Base-by-base conservation (phyloP, 2,888 invertebrate species). In the Epinotia brunnichana region DNA sequence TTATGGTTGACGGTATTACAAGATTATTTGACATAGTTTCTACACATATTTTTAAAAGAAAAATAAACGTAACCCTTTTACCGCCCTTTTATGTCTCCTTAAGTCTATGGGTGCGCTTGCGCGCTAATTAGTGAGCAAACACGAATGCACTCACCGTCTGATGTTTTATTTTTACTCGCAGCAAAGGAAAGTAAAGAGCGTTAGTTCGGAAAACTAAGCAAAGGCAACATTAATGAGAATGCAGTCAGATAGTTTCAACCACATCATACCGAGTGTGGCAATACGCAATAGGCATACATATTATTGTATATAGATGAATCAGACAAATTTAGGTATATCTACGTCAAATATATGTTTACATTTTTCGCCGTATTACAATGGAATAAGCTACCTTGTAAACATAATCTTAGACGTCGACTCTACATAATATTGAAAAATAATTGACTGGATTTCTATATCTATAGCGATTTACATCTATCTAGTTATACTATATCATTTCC, bases 41-140 rank as follows among this genome's bases (percentile, higher is more conserved):
- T 7, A 4, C 15, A 44, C 3, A 15, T 44, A 15, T 4, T 44
- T 1, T 35, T 4, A 3, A 48, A 13, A 48, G 4, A n/a, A 48
- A 2, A 48, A n/a, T 5, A 15, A n/a, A n/a, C 5, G 1, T n/a
- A 48, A 48, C 5, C n/a, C n/a, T n/a, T 41, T 48, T 5, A 10
- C 3, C 21, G n/a, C 11, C 4, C 19, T 57, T 59, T 48, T 48
- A 29, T 59, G 17, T 41, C 11, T n/a, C 39, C 21, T 61, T 10
- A 61, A 5, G 56, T 62, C 71, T 70, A 64, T 66, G 51, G 51
- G 19, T 61, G 59, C 66, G 66, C 53, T n/a, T 24, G 57, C 62
- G 68, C 57, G 61, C 73, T 73, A 73, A 73, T 73, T 73, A 69
- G 73, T 69, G 63, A 39, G 56, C 68, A 73, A 73, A 73, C 69